phyloP scores from a whole-genome alignment of 2,113 vertebrate genomes.

The Grallaria varia region DNA sequence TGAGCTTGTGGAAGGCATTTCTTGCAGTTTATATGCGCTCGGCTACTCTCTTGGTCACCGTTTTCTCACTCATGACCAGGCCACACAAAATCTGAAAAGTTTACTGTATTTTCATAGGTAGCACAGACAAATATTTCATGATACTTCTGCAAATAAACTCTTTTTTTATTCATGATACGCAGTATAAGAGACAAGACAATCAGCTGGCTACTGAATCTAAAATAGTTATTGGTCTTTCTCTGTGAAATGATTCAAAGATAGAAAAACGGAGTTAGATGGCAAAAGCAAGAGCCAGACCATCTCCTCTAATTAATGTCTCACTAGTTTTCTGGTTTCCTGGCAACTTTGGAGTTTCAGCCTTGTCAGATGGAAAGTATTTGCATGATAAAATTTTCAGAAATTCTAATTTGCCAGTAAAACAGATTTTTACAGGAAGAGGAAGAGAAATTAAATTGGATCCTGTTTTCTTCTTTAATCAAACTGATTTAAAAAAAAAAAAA shows the following conservation, averaged over 20 bases:
- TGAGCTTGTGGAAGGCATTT: not conserved
- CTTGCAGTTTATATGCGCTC: not conserved
- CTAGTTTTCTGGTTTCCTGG: constrained; percentile 18
- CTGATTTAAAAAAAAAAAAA: not conserved
- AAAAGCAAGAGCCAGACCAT: constrained; percentile 13
- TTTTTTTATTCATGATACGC: not conserved
- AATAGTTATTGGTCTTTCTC: not conserved
- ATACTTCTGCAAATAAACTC: not conserved
- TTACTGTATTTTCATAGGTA: not conserved
- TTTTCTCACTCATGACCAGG: not conserved
- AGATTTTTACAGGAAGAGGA: not conserved
- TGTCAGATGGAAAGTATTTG: constrained; percentile 13
- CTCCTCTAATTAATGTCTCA: constrained; percentile 34
- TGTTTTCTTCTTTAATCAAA: constrained; percentile 5
- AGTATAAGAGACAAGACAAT: not conserved
- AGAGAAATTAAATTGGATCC: constrained; percentile 8
- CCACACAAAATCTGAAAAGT: not conserved
- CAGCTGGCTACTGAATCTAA: not conserved
- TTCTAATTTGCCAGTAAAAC: constrained; percentile 47
- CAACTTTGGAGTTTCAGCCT: constrained; percentile 32
- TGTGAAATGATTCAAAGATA: not conserved
- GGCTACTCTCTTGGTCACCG: not conserved
- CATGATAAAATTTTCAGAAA: constrained; percentile 53
- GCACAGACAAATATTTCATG: not conserved
- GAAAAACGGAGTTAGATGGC: not conserved